Base-by-base conservation (phyloP, 2,888 invertebrate species). In the Noctuana brunneofusca region DNA sequence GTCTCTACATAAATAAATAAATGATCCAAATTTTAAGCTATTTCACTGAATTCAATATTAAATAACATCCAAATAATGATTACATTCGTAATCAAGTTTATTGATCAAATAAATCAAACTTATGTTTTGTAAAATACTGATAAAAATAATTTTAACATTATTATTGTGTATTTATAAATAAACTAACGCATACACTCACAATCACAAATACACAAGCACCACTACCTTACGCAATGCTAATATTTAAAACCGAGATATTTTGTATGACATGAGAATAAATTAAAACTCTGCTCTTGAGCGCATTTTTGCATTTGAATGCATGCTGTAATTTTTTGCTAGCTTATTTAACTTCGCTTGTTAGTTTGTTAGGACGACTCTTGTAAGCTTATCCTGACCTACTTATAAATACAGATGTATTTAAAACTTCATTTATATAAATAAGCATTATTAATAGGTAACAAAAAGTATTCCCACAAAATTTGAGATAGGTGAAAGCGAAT, bases 331-430 rank as follows among this genome's bases (percentile, higher is more conserved):
- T n/a, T 62, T 55, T 62, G 49, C 49, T 49, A 27, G 49, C 55
- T 62, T 62, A 49, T 49, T 62, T 62, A 49, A 50, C 55, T 27
- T 49, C 62, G 30, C 55, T 62, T 62, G 62, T 62, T 41, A 55
- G 55, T 49, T 62, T 41, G 62, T 62, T 62, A 62, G 55, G n/a
- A 30, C 12, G 20, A 35, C 35, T 20, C 12, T 54, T 41, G 27
- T 12, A 48, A 18, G 27, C 16, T 30, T 11, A 12, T 38, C 3
- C 49, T 49, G 49, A 41, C 22, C 32, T 32, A 46, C 20, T 38
- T 12, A 35, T 11, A 35, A n/a, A n/a, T 35, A 1, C 3, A 27
- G 27, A 27, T 27, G 27, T 27, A 27, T 27, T 27, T 27, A 27
- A 27, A 27, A 27, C 5, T 27, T 27, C 1, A 27, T 27, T 2